Evolutionary conservation across 2,797 vertebrate genomes (phyloP).

Genomic region (Sebastes hubbsi): DNA sequence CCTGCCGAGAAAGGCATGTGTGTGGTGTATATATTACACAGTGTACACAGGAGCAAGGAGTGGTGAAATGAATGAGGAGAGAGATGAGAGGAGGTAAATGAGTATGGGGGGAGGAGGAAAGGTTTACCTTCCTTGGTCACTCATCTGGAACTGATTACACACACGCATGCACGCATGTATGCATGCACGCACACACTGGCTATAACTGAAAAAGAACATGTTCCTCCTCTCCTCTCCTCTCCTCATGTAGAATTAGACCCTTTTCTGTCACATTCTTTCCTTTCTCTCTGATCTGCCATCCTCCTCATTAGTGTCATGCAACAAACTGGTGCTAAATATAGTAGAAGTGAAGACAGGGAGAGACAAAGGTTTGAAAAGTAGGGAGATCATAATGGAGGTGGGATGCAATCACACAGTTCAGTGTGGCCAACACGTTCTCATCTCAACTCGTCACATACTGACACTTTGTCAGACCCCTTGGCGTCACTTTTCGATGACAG

Average conservation of each 20-base stretch:
- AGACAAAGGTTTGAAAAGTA: constrained; percentile 1
- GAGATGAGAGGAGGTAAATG: constrained; percentile 41
- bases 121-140: constrained; percentile 52
- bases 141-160: constrained; percentile 66
- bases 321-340: constrained; percentile 29
- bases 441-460: too few species aligned
- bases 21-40: constrained; percentile 3
- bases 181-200: constrained; percentile 3
- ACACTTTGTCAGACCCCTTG: too few species aligned
- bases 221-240: not conserved
- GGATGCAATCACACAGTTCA: not conserved
- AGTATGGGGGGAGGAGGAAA: constrained; percentile 14
- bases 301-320: not conserved
- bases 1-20: constrained; percentile 56
- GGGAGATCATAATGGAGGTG: not conserved
- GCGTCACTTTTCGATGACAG: too few species aligned
- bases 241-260: not conserved
- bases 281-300: not conserved
- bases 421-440: not conserved
- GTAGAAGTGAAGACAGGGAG: not conserved
- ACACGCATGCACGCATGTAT: constrained; percentile 13
- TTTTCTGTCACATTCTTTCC: not conserved
- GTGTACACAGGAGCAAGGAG: constrained; percentile 17
- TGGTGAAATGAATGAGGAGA: constrained; percentile 30
- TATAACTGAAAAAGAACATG: not conserved